A percentile compares a stretch with the other conserved stretches of the same genome.
Evolutionary conservation across 2,113 vertebrate species (phyloP).

Genomic region (Corythornis cristatus): DNA sequence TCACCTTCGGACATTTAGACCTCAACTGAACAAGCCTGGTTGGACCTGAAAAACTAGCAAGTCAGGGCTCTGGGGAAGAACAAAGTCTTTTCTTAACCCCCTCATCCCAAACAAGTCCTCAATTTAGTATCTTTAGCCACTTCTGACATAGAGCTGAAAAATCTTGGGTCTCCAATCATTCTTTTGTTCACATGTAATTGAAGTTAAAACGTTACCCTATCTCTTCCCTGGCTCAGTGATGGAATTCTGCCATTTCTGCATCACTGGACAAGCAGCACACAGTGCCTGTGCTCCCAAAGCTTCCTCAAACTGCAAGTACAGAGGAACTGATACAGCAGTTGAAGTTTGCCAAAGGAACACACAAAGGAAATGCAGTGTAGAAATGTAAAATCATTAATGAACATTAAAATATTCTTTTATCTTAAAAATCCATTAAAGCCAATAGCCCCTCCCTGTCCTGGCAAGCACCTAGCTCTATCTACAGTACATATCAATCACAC

Average conservation of each 20-base stretch:
- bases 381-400: not conserved
- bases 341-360: not conserved
- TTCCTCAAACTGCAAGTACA: not conserved
- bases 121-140: not conserved
- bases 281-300: fast-evolving
- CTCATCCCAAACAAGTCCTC: not conserved
- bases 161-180: not conserved
- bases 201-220: not conserved
- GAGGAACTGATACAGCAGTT: not conserved
- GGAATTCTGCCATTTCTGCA: fast-evolving
- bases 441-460: not conserved
- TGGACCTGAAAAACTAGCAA: not conserved
- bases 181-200: fast-evolving
- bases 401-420: too few species aligned
- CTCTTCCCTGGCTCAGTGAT: not conserved
- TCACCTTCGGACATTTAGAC: not conserved
- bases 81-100: not conserved
- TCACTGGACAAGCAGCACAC: not conserved
- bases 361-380: not conserved
- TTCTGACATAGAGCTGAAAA: not conserved
- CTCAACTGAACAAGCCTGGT: not conserved
- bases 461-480: not conserved
- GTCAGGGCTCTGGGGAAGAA: not conserved
- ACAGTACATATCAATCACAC: not conserved
- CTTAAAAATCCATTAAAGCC: not conserved